phyloP scores from a whole-genome alignment of 2,888 invertebrate genomes.

The Cordylochernes scorpioides region DNA sequence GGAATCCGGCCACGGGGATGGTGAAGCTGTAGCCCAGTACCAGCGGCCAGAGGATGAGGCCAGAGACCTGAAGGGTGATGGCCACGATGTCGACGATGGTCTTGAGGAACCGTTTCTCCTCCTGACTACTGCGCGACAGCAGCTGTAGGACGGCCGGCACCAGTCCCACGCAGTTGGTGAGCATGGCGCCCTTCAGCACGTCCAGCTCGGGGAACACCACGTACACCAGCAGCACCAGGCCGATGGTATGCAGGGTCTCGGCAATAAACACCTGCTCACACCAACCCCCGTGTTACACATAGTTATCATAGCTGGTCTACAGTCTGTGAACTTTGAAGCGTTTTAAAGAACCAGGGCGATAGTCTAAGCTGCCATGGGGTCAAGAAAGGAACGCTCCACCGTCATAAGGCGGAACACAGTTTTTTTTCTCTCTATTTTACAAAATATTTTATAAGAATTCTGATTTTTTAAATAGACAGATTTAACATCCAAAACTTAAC shows the following conservation, averaged over 20 bases:
- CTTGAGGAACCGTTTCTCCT: conserved; percentile 23
- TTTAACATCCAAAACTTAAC: no score
- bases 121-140: conserved; percentile 22
- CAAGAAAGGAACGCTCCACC: no score
- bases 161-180: conserved; percentile 26
- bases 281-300: no score
- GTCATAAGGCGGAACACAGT: no score
- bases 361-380: no score
- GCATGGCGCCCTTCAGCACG: conserved; percentile 24
- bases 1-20: conserved; percentile 53
- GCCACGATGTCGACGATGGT: conserved; percentile 32
- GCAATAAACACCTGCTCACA: conserved; percentile 20
- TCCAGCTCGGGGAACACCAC: conserved; percentile 26
- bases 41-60: conserved; percentile 40
- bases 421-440: no score
- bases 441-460: no score
- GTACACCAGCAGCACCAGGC: conserved; percentile 26
- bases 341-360: no score
- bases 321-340: no score
- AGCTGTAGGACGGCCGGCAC: conserved; percentile 23
- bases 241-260: conserved; percentile 26
- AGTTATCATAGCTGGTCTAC: no score
- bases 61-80: conserved; percentile 34
- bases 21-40: conserved; percentile 26
- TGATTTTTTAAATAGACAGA: no score